These are phyloP conservation scores for Melopsittacus undulatus DNA, from an alignment of 2,797 vertebrate genomes.

Conservation along the genomic window DNA sequence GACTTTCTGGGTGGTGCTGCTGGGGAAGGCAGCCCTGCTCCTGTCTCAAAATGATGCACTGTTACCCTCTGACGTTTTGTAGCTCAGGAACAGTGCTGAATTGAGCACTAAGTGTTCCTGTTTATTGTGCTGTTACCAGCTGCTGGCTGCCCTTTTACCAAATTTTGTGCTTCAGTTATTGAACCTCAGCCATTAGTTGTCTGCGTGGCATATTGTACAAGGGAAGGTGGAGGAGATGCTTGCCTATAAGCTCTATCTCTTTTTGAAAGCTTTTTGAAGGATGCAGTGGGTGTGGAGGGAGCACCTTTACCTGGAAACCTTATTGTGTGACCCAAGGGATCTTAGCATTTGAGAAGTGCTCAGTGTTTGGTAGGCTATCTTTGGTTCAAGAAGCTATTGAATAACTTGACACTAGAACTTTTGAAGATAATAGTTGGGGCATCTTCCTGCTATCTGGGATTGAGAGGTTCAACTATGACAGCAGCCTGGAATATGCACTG, in stretches of 20 bases:
- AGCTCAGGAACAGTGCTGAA: background rate
- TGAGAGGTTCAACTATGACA: background rate
- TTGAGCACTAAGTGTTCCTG: background rate
- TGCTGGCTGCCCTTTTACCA: background rate
- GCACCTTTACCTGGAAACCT: background rate
- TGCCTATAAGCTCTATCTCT: background rate
- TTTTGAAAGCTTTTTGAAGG: background rate
- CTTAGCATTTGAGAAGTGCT: background rate
- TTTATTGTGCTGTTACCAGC: background rate
- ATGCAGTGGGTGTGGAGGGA: background rate
- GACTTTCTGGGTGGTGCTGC: background rate
- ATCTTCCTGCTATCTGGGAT: background rate
- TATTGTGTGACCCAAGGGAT: background rate
- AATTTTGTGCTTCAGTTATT: background rate
- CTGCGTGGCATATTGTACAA: background rate
- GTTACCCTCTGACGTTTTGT: background rate
- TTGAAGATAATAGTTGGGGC: background rate
- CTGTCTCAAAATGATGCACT: background rate
- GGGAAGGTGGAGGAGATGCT: background rate
- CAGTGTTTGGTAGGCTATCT: background rate
- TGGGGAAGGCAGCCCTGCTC: background rate
- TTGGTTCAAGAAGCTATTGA: background rate
- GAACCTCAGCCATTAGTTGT: background rate
- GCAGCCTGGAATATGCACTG: background rate
- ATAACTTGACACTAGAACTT: background rate